Evolutionary conservation across 2,113 vertebrate species (phyloP).

Genomic region (Rhea americana): DNA sequence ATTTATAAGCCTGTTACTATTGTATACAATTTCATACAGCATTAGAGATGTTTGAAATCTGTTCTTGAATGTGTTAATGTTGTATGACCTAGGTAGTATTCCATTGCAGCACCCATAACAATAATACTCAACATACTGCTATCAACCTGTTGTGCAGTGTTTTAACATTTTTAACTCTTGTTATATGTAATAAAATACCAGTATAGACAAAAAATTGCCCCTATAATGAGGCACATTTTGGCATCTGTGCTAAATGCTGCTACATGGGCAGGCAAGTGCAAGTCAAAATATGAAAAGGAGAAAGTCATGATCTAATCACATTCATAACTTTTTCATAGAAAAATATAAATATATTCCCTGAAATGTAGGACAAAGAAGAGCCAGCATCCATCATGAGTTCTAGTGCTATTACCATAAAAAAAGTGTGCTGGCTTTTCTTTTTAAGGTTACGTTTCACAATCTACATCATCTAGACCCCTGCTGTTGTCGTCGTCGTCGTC

Average conservation of each 20-base stretch:
- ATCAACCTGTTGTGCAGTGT: slow-evolving; percentile 62
- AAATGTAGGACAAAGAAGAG: slow-evolving; percentile 74
- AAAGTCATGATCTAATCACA: slow-evolving; percentile 69
- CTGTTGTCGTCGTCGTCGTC: slow-evolving; percentile 21
- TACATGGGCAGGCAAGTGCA: slow-evolving; percentile 74
- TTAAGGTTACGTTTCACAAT: slow-evolving; percentile 47
- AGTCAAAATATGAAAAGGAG: slow-evolving; percentile 74
- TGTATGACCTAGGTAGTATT: slow-evolving; percentile 68
- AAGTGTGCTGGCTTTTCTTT: slow-evolving; percentile 45
- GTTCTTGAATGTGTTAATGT: slow-evolving; percentile 26
- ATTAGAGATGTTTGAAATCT: slow-evolving; percentile 46
- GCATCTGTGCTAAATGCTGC: slow-evolving; percentile 78
- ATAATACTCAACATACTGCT: slow-evolving; percentile 69
- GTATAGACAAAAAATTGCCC: slow-evolving; percentile 74
- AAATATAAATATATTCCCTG: slow-evolving; percentile 85
- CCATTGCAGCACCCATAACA: slow-evolving; percentile 71
- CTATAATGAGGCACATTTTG: slow-evolving; percentile 77
- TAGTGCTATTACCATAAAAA: slow-evolving; percentile 52
- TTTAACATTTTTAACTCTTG: slow-evolving; percentile 44
- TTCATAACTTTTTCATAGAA: slow-evolving; percentile 81
- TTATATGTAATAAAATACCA: slow-evolving; percentile 74
- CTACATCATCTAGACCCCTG: slow-evolving; percentile 36
- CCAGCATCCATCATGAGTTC: slow-evolving; percentile 65
- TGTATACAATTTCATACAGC: slow-evolving; percentile 42
- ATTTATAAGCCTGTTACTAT: slow-evolving; percentile 53